Evolutionary conservation across 2,113 vertebrate genomes (phyloP).

Genomic region (Cyphomyrus discorhynchus): DNA sequence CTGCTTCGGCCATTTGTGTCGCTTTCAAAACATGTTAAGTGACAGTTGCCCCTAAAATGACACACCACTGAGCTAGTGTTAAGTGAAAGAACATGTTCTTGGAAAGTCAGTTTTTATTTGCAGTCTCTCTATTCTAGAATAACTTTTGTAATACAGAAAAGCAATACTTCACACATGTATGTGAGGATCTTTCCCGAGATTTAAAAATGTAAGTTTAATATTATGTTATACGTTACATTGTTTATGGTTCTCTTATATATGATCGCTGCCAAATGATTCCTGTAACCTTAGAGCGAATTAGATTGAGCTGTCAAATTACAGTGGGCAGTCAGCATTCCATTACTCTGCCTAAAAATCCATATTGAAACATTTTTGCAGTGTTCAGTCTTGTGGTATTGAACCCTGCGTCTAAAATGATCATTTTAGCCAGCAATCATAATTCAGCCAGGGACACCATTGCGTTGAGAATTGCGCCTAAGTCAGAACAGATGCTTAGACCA

Average conservation of each 20-base stretch:
- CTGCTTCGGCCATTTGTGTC: background rate
- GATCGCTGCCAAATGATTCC: background rate
- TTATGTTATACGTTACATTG: background rate
- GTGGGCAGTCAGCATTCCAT: background rate
- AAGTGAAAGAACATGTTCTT: background rate
- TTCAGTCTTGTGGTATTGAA: background rate
- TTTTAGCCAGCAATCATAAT: background rate
- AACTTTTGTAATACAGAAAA: background rate
- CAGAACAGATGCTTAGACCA: background rate
- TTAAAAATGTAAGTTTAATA: background rate
- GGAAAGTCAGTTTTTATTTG: background rate
- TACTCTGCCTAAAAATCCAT: background rate
- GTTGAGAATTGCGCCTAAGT: background rate
- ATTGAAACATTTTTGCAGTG: background rate
- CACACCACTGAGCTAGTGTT: background rate
- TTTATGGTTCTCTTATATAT: background rate
- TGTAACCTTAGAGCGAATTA: background rate
- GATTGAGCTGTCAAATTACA: background rate
- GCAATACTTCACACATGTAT: background rate
- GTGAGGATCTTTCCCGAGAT: background rate
- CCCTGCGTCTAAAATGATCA: background rate
- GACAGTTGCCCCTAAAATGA: background rate
- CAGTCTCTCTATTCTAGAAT: background rate
- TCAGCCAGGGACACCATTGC: background rate
- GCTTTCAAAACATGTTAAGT: background rate